Evolutionary conservation across 2,888 invertebrate genomes (phyloP).

Genomic region (Leptinotarsa juncta): DNA sequence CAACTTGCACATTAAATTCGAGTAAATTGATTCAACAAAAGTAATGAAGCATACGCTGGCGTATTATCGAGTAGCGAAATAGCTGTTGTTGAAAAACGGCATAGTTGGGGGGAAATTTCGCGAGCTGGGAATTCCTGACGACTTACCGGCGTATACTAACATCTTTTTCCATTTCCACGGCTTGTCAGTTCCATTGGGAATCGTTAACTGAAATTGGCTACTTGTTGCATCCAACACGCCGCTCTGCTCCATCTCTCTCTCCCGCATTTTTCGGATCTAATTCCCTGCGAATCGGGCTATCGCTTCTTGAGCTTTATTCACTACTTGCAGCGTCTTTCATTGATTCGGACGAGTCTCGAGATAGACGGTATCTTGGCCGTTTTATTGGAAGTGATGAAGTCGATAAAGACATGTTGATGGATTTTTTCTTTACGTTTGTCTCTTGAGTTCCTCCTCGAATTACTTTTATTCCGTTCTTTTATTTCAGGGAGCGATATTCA

Average conservation of each 20-base stretch:
- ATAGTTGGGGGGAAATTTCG: conserved; percentile 32
- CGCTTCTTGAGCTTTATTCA: conserved; percentile 21
- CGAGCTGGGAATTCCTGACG: conserved; percentile 40
- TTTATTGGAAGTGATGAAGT: conserved; percentile 8
- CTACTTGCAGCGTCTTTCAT: conserved; percentile 19
- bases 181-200: conserved; percentile 53
- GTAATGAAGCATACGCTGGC: conserved; percentile 16
- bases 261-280: neutral
- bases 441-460: neutral
- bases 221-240: conserved; percentile 53
- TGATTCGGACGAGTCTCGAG: conserved; percentile 11
- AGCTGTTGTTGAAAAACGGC: conserved; percentile 30
- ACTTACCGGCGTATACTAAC: conserved; percentile 40
- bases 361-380: neutral
- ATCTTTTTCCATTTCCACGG: conserved; percentile 51
- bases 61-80: conserved; percentile 20
- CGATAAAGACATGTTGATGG: conserved; percentile 2
- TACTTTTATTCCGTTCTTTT: too few relatives aligned
- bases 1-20: neutral
- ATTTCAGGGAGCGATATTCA: too few relatives aligned
- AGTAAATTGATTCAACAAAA: conserved; percentile 20
- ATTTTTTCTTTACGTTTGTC: neutral
- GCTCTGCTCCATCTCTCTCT: conserved; percentile 22
- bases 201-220: conserved; percentile 57
- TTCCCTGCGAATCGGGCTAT: neutral